Evolutionary conservation across 2,113 vertebrate genomes (phyloP).

Genomic region (Psilopogon haemacephalus): DNA sequence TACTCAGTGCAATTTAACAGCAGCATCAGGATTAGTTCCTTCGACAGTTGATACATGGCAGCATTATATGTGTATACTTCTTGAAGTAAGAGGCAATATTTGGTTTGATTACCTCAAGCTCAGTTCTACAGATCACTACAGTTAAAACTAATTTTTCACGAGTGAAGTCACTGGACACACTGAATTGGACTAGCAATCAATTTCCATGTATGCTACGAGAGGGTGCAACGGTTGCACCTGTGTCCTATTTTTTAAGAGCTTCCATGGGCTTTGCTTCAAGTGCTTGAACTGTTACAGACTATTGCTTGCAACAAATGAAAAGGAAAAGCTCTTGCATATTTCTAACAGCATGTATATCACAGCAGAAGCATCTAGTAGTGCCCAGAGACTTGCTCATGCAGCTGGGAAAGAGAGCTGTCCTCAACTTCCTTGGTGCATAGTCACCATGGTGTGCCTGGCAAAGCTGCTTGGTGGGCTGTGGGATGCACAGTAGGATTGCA

Average conservation of each 20-base stretch:
- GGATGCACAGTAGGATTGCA: not conserved
- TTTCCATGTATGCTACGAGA: not conserved
- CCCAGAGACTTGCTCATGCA: fast-evolving
- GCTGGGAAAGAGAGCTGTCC: not conserved
- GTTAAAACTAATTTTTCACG: not conserved
- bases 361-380: not conserved
- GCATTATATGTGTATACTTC: not conserved
- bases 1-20: conserved; percentile 17
- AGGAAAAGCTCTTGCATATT: not conserved
- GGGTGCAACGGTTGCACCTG: not conserved
- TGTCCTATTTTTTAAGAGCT: not conserved
- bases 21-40: conserved; percentile 12
- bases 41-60: conserved; percentile 7
- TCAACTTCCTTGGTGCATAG: fast-evolving
- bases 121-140: not conserved
- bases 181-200: not conserved
- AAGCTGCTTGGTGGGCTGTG: not conserved
- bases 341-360: not conserved
- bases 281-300: not conserved
- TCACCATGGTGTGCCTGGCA: not conserved
- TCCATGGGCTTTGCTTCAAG: not conserved
- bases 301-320: not conserved
- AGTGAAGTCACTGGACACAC: not conserved
- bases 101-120: conserved; percentile 11
- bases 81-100: conserved; percentile 45